Evolutionary conservation across 2,888 invertebrate species (phyloP), one percentile per base, ranked within the genome.

Genomic region (Rhagonycha lutea): DNA sequence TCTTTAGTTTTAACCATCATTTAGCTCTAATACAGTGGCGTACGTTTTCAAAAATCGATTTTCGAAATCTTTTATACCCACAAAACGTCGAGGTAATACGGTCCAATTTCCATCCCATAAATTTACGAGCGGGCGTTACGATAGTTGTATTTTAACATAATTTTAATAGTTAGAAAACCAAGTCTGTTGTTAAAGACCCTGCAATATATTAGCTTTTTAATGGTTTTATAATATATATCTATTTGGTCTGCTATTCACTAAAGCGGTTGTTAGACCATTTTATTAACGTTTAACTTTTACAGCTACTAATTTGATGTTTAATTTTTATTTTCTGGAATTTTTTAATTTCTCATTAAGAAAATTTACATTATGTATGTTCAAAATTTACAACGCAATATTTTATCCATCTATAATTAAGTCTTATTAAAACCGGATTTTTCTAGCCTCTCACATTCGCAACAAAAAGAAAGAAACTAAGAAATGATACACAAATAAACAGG

Each of bases 141-240:
- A 83, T 83, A 80, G 82, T 80, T 80, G 81, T 83, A 84, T 84
- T 84, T 84, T 82, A 84, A 84, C 84, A 84, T 85, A 84, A 84
- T 83, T 83, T 83, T 84, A 84, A 84, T 83, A 82, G 82, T 82
- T 80, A 80, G 78, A 81, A 82, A 82, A 84, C 79, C 82, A 77
- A 81, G 82, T 80, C 81, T 83, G 82, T 83, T 80, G 82, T 84
- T 84, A 84, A 82, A 80, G 82, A 83, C 82, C 76, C 82, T 80
- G 82, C 84, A 85, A 85, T 85, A 85, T 85, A 85, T 85, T 84
- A 83, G 83, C 77, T 80, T 84, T 84, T 84, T 84, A 85, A 85
- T 85, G 84, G 84, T 83, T 83, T 84, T 85, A 85, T 85, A 85
- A 85, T 85, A 85, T 84, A 85, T 84, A 85, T 82, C 84, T 85